Conservation (phyloP, 2,113 vertebrate species). For the Phycodurus eques region DNA sequence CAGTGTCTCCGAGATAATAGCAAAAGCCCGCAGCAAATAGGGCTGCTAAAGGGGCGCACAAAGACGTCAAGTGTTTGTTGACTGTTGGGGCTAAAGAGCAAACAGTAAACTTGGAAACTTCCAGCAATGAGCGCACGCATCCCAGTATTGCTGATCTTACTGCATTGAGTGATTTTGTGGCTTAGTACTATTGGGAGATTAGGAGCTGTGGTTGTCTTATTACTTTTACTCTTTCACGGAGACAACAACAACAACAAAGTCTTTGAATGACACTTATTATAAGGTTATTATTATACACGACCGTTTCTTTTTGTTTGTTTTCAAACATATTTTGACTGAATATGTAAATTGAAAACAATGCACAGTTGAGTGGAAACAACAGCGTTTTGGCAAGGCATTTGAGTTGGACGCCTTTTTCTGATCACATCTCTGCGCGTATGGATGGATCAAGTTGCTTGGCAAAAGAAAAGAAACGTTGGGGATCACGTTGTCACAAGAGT, state of each 20-base stretch:
- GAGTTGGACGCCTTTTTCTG: slow-evolving; percentile 45
- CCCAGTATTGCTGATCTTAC: slow-evolving; percentile 22
- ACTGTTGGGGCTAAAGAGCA: slow-evolving; percentile 83
- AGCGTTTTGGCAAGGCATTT: background rate
- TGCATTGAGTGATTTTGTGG: slow-evolving; percentile 1
- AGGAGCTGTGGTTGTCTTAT: background rate
- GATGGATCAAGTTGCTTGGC: slow-evolving; percentile 86
- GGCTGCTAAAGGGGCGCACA: slow-evolving; percentile 79
- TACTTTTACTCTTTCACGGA: background rate
- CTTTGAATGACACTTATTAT: background rate
- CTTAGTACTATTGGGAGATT: slow-evolving; percentile 38
- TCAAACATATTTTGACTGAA: background rate
- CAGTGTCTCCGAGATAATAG: slow-evolving; percentile 71
- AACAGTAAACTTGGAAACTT: slow-evolving; percentile 78
- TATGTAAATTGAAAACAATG: background rate
- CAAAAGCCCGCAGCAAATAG: slow-evolving; percentile 83
- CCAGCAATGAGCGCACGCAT: slow-evolving; percentile 76
- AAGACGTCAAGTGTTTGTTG: slow-evolving; percentile 88
- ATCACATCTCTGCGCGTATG: slow-evolving; percentile 79
- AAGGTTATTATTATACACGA: background rate
- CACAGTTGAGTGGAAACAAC: background rate
- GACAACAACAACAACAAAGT: background rate
- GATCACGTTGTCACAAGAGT: slow-evolving; percentile 92
- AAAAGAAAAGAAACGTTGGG: slow-evolving; percentile 79
- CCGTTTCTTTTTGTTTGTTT: too few species aligned